These are phyloP conservation scores for Clarias batrachus DNA, from an alignment of 2,113 vertebrate species.

Conservation along the genomic window DNA sequence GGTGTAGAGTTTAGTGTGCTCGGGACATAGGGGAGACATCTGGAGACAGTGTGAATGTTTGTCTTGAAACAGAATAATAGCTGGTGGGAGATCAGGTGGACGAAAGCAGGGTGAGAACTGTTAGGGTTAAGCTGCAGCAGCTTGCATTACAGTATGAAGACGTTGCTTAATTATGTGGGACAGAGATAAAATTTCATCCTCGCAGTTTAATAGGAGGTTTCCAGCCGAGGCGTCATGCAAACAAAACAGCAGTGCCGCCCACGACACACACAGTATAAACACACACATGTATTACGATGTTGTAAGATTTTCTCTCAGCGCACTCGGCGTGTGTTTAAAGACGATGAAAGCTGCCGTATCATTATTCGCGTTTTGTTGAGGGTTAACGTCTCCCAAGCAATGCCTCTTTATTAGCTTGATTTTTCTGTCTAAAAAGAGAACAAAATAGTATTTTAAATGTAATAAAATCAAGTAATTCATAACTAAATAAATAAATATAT, in stretches of 20 bases:
- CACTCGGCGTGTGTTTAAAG: neutral
- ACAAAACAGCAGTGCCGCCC: neutral
- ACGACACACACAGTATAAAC: neutral
- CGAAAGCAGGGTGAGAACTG: neutral
- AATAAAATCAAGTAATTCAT: neutral
- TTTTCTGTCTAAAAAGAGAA: neutral
- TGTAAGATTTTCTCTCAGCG: neutral
- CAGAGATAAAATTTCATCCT: conserved; percentile 7
- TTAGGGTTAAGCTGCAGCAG: neutral
- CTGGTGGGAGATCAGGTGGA: neutral
- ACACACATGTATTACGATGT: neutral
- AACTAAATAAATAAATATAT: neutral
- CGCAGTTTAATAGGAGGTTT: conserved; percentile 17
- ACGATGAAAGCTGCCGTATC: neutral
- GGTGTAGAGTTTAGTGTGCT: neutral
- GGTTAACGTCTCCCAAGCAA: neutral
- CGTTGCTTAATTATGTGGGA: conserved; percentile 1
- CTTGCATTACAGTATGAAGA: neutral
- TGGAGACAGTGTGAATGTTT: neutral
- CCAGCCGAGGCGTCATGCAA: neutral
- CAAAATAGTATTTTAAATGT: neutral
- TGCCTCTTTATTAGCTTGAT: neutral
- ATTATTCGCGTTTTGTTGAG: neutral
- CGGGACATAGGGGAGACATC: neutral
- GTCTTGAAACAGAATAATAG: neutral